Base-by-base conservation (phyloP, 2,797 vertebrate species). In the Etheostoma nigrum region DNA sequence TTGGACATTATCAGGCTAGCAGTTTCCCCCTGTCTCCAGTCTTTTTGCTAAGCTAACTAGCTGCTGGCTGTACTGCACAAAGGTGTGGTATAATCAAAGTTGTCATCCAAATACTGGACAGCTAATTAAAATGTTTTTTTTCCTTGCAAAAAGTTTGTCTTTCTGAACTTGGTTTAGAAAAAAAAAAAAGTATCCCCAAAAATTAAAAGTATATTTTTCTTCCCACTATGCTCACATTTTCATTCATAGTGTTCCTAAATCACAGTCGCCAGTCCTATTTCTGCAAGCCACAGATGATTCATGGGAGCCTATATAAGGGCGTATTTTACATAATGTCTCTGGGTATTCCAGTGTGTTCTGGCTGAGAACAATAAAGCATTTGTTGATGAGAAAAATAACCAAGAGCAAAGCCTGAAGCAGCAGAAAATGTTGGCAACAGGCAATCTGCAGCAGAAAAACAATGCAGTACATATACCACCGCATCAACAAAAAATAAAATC, bases 321-420 rank as follows among this genome's bases (percentile, higher is more conserved):
- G 36, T 63, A 57, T 69, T 74, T 74, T 72, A 74, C 68, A 77
- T 81, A 73, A 77, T 51, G 81, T 83, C 71, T 8, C 18, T 18
- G 72, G 54, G 21, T 72, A 48, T 80, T 81, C 47, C 77, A 67
- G 74, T 54, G 68, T 71, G 40, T 62, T 80, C 67, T 11, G 63
- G 60, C 63, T 12, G 74, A 84, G 67, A 83, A 88, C 80, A 90
- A 82, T 60, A 57, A 67, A 74, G 69, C 30, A 54, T 75, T 79
- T 88, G 82, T 60, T 84, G 85, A 80, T 76, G 70, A 71, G 76
- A 72, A 78, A 40, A 83, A 89, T 72, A 82, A 76, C 48, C 18
- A 6, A 57, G 76, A 59, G 78, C 27, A 18, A 52, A 66, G 81
- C 69, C 81, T 78, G 78, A 79, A 87, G 83, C 76, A 74, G 79